Evolutionary conservation across 2,797 vertebrate species (phyloP), one percentile per base, ranked within the genome.

Genomic region (Allobates femoralis): DNA sequence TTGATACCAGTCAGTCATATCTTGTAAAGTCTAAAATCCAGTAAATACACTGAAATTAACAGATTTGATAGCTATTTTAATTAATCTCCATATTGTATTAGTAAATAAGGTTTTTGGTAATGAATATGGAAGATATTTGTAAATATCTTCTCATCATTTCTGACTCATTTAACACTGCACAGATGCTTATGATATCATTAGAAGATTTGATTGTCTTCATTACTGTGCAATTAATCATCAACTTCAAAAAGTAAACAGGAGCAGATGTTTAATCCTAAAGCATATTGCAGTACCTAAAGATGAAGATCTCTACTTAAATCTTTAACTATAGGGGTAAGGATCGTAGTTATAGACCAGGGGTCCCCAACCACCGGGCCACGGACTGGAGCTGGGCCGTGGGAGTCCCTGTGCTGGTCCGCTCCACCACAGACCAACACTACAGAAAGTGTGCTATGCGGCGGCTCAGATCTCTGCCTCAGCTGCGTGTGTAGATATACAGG

Each of bases 121-220:
- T 75, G 46, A 73, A 76, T 75, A 41, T 86, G 78, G 18, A 50
- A 77, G 71, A 46, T 69, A 83, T 77, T 69, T 82, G 73, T 67
- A 67, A 83, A 71, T 26, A 18, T 76, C 19, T 76, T 73, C 69
- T 86, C 56, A 58, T 87, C 2, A 15, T 78, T 87, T 83, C 74
- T 87, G 74, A 78, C 67, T 83, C 74, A 71, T 53, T 82, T 82
- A 86, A 76, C 79, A n/a, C 32, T 77, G 85, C 79, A 82, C 85
- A 86, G 79, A 82, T 84, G 86, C 81, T 74, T 79, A 84, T 84
- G 62, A 84, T 84, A 26, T 74, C 64, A 79, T 87, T 87, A 73
- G 28, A 26, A 83, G 51, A 79, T 84, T 55, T 79, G 75, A 87
- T 87, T 87, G 81, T 84, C 81, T 87, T 74, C 73, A 87, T 87